Percentiles rank a stretch among this genome's conserved stretches.
phyloP scores from a whole-genome alignment of 2,113 vertebrate genomes.

The Aramus guarauna region DNA sequence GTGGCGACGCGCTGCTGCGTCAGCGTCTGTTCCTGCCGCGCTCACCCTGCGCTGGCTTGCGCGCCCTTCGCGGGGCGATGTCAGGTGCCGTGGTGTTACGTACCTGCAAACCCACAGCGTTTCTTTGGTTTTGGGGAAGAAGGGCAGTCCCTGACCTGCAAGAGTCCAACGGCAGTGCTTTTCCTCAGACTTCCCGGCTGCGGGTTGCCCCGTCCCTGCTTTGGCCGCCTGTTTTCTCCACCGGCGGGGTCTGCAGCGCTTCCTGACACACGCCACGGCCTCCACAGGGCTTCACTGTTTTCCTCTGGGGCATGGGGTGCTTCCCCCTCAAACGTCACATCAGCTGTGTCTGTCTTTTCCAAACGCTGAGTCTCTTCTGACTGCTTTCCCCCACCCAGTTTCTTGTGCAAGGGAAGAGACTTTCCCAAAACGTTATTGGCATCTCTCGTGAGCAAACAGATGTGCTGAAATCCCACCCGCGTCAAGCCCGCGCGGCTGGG shows the following conservation, averaged over 20 bases:
- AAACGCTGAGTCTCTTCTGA: background rate
- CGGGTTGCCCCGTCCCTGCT: background rate
- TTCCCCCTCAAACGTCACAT: background rate
- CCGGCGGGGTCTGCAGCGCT: rapidly evolving
- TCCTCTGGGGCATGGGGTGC: background rate
- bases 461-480: background rate
- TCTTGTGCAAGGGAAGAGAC: background rate
- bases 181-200: background rate
- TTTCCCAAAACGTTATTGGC: background rate
- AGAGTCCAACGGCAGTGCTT: background rate
- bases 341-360: background rate
- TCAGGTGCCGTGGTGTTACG: rapidly evolving
- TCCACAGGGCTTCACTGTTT: background rate
- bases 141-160: background rate
- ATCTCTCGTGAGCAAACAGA: background rate
- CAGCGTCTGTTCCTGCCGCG: background rate
- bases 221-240: background rate
- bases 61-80: rapidly evolving
- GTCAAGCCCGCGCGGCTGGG: rapidly evolving
- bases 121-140: too few species aligned
- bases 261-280: rapidly evolving
- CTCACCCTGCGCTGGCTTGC: rapidly evolving
- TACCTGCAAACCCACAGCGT: background rate
- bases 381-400: background rate
- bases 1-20: rapidly evolving